Base-by-base conservation (phyloP, 92 coral and sea anemone species). In the Zoanthus sansibaricus region DNA sequence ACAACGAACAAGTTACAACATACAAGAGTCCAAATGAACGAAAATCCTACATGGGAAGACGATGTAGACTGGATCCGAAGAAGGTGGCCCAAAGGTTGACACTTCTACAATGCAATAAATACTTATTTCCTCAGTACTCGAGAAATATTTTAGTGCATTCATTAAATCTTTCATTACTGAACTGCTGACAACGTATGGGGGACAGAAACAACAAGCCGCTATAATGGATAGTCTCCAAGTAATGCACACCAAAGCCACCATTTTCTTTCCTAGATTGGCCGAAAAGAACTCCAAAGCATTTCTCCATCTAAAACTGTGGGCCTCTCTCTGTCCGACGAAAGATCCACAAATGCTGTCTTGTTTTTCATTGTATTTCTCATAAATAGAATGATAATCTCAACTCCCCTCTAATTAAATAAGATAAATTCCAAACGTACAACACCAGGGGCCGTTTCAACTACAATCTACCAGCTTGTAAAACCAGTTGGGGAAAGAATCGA, bases 311-410 rank as follows among this genome's bases (percentile, higher is more conserved):
- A 0, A 62, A 14, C 70, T 62, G 70, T 4, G 7, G 70, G 25
- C 21, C 70, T 62, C 70, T 62, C 70, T 62, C 70, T 62, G 30
- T 62, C 21, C 70, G 70, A 16, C 70, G 70, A 16, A 62, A 62
- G 25, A 62, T 62, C 9, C 21, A 62, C 70, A 62, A 8, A 62
- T 62, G 7, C 70, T 62, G 70, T 62, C 7, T 62, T 62, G 70
- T 62, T 62, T 62, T 62, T 18, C 21, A 14, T 8, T 14, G 70
- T 62, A 1, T 62, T 62, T 16, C 18, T 14, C 18, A 62, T 3
- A 14, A 62, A 62, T 0, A 62, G 7, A 62, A 62, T 18, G 7
- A 62, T 15, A 2, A 62, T 4, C 70, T 62, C 4, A 62, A 62
- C 70, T 62, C n/a, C 21, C 21, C 70, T 62, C 0, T 4, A 4